Evolutionary conservation across 1,140 invertebrate genomes (phyloP), one percentile per base, ranked within the genome.

Genomic region (Campodea augens): DNA sequence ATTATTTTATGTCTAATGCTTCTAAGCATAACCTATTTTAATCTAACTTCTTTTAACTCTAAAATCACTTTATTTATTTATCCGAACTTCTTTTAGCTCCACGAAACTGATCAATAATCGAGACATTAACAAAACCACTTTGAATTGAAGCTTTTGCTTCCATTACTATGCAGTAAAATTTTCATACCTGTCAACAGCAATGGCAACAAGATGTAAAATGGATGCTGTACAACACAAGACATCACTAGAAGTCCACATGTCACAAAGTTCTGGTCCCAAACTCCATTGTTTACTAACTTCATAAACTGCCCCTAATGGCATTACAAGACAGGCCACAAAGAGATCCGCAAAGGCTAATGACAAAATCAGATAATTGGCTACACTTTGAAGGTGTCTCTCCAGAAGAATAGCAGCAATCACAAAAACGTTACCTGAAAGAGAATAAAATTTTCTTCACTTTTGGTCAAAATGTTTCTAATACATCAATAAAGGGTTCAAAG

Each of bases 161-260:
- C n/a, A n/a, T n/a, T n/a, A n/a, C n/a, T n/a, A n/a, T n/a, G n/a
- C n/a, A n/a, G n/a, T n/a, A n/a, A n/a, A n/a, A n/a, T n/a, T n/a
- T n/a, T n/a, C 54, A 60, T 61, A 85, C 77, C 89, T 78, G 66
- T 93, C 89, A n/a, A 91, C 65, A 36, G 89, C 88, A 48, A 95
- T 92, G 46, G 87, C 87, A 7, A 93, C 82, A n/a, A 95, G 70
- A 65, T 95, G 88, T 3, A 93, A 66, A 55, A 95, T 95, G 22
- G 83, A 89, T 4, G 88, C 86, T 1, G 89, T 92, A 63, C 90
- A 93, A 59, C 86, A 91, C 0, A 93, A 67, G 5, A 92, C 86
- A 59, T 95, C 88, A 44, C 81, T 78, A 3, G 79, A 84, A 12
- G 87, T 88, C 86, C 87, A 93, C 75, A 92, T 83, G 63, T 91